Evolutionary conservation across 2,797 vertebrate species (phyloP), one percentile per base, ranked within the genome.

Genomic region (Crocodylus rhombifer): DNA sequence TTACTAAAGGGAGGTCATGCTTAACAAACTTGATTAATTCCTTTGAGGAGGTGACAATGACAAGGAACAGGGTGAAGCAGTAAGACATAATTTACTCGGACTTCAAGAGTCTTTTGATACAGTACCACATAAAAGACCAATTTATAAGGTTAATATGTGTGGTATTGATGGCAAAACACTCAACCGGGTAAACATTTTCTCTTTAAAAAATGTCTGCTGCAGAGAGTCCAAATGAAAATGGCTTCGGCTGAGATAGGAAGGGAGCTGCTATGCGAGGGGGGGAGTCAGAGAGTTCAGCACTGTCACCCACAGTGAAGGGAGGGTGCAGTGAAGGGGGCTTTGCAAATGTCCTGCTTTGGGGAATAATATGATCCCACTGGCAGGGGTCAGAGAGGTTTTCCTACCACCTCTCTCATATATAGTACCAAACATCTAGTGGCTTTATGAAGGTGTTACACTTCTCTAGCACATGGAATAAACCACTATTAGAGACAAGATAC

Each of bases 11-110:
- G 87, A 96, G 87, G 57, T 96, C 94, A 92, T 88, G 91, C 94
- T 95, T 96, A 97, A 94, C 30, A 73, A 96, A 95, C 87, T 67
- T 93, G 93, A 97, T 97, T 97, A 94, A 95, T 93, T 96, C 93
- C 85, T 93, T 91, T 91, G 88, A 96, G 87, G 79, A 94, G 61
- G 80, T 93, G 93, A 95, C 95, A 94, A 92, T 97, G 92, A 96
- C 83, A 88, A 82, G 93, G 77, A 55, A 93, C 88, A 89, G 86
- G 88, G 94, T 89, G 55, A 94, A 92, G 83, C 83, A 95, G 78
- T 86, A 91, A 91, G 86, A 85, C 92, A 84, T 94, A 97, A 97
- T 92, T 97, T 92, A 96, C 64, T 94, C 23, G 33, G 92, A 95
- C 93, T 97, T 97, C 90, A 82, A 92, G 92, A 92, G 83, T 69